phyloP scores from a whole-genome alignment of 2,113 vertebrate species.

The Crotalus tigris region DNA sequence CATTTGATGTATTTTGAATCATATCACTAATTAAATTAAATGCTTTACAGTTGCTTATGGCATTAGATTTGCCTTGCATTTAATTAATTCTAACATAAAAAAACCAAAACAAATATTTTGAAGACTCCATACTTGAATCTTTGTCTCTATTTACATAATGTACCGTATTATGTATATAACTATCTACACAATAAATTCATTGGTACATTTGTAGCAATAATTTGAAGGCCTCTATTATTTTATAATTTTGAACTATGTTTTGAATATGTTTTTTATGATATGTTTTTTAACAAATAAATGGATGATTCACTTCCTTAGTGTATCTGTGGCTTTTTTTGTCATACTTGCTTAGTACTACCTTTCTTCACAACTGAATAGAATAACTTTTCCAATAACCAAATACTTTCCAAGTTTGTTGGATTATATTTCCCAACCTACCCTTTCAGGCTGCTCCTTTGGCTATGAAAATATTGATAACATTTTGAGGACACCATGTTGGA shows the following conservation, averaged over 20 bases:
- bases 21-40: rapidly evolving
- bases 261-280: conserved; percentile 31
- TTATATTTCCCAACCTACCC: not conserved
- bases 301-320: conserved; percentile 20
- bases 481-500: not conserved
- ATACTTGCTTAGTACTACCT: not conserved
- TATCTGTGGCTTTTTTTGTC: conserved; percentile 14
- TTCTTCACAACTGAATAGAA: not conserved
- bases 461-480: not conserved
- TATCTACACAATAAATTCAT: not conserved
- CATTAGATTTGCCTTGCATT: not conserved
- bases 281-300: conserved; percentile 34
- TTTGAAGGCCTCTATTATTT: conserved; percentile 13
- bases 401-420: not conserved
- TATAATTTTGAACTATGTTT: conserved; percentile 18
- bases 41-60: not conserved
- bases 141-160: not conserved
- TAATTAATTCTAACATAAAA: rapidly evolving
- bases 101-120: not conserved
- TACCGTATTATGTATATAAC: not conserved
- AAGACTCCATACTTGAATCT: not conserved
- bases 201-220: conserved; percentile 6
- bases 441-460: not conserved
- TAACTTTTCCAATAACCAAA: not conserved
- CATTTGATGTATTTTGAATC: not conserved